Conservation (phyloP, 2,888 invertebrate genomes). For the Blera fallax region DNA sequence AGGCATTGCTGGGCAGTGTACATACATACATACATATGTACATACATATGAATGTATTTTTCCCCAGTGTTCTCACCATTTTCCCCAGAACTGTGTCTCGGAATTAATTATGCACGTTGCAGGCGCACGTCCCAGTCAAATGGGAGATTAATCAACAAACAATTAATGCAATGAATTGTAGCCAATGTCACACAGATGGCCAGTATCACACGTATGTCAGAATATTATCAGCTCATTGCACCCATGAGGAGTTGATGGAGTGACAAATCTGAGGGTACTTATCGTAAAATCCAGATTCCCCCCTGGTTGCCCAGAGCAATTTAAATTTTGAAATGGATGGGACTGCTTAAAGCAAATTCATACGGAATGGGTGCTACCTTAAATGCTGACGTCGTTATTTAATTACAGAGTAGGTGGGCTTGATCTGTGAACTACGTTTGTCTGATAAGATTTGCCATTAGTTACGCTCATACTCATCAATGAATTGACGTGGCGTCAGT, state of each 20-base stretch:
- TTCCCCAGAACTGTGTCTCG: not conserved
- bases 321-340: not conserved
- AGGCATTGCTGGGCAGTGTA: not conserved
- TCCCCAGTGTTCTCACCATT: slow-evolving; percentile 2
- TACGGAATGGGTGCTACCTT: not conserved
- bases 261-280: slow-evolving; percentile 42
- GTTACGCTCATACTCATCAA: no score
- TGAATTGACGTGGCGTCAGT: no score
- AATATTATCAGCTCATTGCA: slow-evolving; percentile 57
- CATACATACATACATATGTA: no score
- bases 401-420: not conserved
- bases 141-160: slow-evolving; percentile 66
- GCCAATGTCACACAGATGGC: slow-evolving; percentile 32
- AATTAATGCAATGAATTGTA: slow-evolving; percentile 64
- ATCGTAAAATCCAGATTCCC: slow-evolving; percentile 14
- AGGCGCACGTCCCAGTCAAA: slow-evolving; percentile 24
- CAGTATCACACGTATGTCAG: slow-evolving; percentile 51
- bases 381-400: not conserved
- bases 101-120: slow-evolving; percentile 61
- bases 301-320: not conserved
- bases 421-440: not conserved
- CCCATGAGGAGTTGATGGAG: slow-evolving; percentile 54
- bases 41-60: slow-evolving; percentile 27
- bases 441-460: no score
- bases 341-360: not conserved